Base-by-base conservation (phyloP, 2,888 invertebrate species). In the Lasioglossum oenotherae region DNA sequence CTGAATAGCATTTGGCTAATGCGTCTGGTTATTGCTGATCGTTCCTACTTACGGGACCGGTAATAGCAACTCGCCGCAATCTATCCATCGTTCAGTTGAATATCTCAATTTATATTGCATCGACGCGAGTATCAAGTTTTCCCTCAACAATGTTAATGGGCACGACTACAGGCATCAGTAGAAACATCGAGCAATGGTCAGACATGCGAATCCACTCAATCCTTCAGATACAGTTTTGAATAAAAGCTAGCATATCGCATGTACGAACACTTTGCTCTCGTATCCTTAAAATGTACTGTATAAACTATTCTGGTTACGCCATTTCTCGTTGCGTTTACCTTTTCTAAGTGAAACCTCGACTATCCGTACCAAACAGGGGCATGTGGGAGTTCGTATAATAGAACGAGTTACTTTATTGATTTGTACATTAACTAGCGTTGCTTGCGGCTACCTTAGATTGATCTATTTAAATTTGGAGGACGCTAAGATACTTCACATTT, bases 1-100 rank as follows among this genome's bases (percentile, higher is more conserved):
- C 69, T n/a, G 41, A 41, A 71, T 71, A 71, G 71, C 14, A 14
- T 41, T 71, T n/a, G 41, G 71, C 41, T 41, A n/a, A 41, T n/a
- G 41, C 23, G 71, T 71, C 71, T 41, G 41, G 23, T 14, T n/a
- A 71, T 27, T n/a, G 41, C 71, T 27, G 38, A n/a, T 38, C 41
- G 71, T 71, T n/a, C 5, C 41, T 71, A 71, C 1, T 41, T 71
- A n/a, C n/a, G 41, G 69, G 8, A 38, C 19, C 38, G 69, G 12
- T 35, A 19, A 38, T 10, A 12, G n/a, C 23, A 71, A 71, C 12
- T n/a, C 19, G 16, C 16, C 1, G 31, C 6, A 31, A 64, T 64
- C n/a, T 31, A 16, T 31, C 31, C 8, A 19, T 16, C 31, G 57
- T 19, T 16, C 1, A 8, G 64, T 16, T 3, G 6, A 64, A 64